Evolutionary conservation across 1,140 invertebrate species (phyloP).

Genomic region (Phymorhynchus buccinoides): DNA sequence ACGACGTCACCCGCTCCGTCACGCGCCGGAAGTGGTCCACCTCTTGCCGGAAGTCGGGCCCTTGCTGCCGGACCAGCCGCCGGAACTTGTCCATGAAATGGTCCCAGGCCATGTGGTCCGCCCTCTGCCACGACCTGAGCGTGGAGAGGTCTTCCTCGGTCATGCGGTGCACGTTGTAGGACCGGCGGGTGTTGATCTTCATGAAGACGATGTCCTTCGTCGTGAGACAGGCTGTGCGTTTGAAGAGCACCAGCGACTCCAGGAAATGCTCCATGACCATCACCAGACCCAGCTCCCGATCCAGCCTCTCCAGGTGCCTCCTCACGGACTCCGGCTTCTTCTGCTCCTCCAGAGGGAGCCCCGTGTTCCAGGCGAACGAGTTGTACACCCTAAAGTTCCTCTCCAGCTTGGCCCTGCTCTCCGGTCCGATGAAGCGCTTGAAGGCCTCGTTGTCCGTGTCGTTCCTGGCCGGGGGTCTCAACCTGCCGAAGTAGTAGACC

Average conservation of each 20-base stretch:
- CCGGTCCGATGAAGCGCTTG: not conserved
- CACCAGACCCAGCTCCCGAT: slow-evolving; percentile 72
- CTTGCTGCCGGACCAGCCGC: slow-evolving; percentile 30
- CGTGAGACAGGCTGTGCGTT: slow-evolving; percentile 74
- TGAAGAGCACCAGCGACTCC: slow-evolving; percentile 75
- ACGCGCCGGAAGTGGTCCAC: slow-evolving; percentile 40
- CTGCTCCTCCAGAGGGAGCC: slow-evolving; percentile 38
- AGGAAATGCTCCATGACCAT: slow-evolving; percentile 76
- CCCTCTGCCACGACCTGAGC: slow-evolving; percentile 38
- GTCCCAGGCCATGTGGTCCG: slow-evolving; percentile 49
- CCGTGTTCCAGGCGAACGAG: slow-evolving; percentile 41
- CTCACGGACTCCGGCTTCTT: not conserved
- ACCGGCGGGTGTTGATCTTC: slow-evolving; percentile 24
- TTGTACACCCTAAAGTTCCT: not conserved
- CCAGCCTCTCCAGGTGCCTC: slow-evolving; percentile 44
- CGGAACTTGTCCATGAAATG: slow-evolving; percentile 43
- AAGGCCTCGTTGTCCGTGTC: not conserved
- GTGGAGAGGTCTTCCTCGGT: not conserved
- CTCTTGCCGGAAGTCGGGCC: not conserved
- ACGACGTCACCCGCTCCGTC: not conserved
- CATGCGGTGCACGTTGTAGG: not conserved
- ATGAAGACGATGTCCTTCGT: slow-evolving; percentile 52
- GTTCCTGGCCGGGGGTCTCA: not conserved
- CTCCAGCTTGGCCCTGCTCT: not conserved
- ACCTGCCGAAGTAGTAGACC: slow-evolving; percentile 40